Base-by-base conservation (phyloP, 2,113 vertebrate genomes). In the Sylvia atricapilla region DNA sequence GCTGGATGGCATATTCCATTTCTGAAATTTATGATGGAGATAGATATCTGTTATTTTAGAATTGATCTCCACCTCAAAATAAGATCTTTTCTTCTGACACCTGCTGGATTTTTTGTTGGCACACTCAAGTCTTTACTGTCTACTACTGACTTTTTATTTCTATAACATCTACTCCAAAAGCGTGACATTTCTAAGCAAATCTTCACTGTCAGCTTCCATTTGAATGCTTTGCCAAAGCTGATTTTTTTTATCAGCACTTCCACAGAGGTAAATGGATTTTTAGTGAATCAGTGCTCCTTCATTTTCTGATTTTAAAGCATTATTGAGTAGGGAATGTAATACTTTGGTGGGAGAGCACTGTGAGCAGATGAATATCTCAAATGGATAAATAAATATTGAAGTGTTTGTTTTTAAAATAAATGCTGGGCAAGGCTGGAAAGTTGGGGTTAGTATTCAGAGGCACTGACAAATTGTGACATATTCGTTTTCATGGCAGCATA, bases 41-140 rank as follows among this genome's bases (percentile, higher is more conserved):
- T 84, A 96, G 94, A 97, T 96, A 96, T 93, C 92, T 96, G 92
- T 95, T 96, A 95, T 96, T 97, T 93, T 94, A 97, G 95, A 93
- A 93, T 66, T 96, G 94, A 95, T 93, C 83, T 94, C 23, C 41
- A 79, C 41, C 80, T 24, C 58, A 87, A 44, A 92, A 53, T 78
- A 64, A 89, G 88, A 89, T 92, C 76, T 89, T 94, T 90, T 55
- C 52, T 87, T 93, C 62, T 93, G 92, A 81, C 92, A 92, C 58
- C 43, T 91, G 50, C 50, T 68, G 58, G n/a, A 58, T 72, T 89
- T 94, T 95, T 87, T 93, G 79, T 77, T 4, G 9, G 46, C 73
- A 72, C 21, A 58, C 64, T 93, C 25, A 43, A 62, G 62, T 84
- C 88, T 90, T 75, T 68, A 60, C 46, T 93, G 47, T 52, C 75